Evolutionary conservation across 1,140 invertebrate genomes (phyloP), one percentile per base, ranked within the genome.

Genomic region (Lepidostoma basale): DNA sequence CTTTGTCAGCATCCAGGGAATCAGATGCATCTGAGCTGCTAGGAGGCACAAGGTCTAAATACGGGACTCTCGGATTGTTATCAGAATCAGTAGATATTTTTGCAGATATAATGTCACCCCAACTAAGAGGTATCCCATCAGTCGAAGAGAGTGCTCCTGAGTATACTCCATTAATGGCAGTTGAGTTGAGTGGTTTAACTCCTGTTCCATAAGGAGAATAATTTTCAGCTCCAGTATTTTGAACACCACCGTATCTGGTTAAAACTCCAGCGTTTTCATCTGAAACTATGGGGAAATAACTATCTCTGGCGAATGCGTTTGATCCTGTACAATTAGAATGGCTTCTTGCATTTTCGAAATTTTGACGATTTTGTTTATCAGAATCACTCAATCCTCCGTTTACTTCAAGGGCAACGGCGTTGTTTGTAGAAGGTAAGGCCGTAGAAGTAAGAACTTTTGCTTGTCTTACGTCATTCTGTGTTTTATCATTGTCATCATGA

Each of bases 221-320:
- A 45, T 63, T 58, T 58, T 73, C 66, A 20, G 75, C 42, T 16
- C 79, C 78, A 70, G 86, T 85, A 60, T 87, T 86, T 71, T 85
- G 84, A 70, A 85, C 83, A 1, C 79, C 83, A 8, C 82, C 81
- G 60, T 81, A 81, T 69, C 75, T 78, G n/a, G 78, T 77, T 20
- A 79, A 72, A 14, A 77, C 78, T 44, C 77, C 79, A 49, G 74
- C 25, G 1, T 22, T 25, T 36, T 65, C 47, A 9, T 72, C 68
- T 8, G 72, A 71, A 47, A 74, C 74, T 23, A 71, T 71, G 3
- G 83, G 82, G 60, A 83, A 83, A 62, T 84, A 83, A 72, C 77
- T 81, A 2, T 80, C 70, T n/a, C 69, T 59, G 23, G 67, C 62
- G 20, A 70, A 71, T 12, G 42, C 30, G 56, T 60, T 30, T 25